phyloP scores from a whole-genome alignment of 2,888 invertebrate genomes.

The Callyntrura guangdongensis region DNA sequence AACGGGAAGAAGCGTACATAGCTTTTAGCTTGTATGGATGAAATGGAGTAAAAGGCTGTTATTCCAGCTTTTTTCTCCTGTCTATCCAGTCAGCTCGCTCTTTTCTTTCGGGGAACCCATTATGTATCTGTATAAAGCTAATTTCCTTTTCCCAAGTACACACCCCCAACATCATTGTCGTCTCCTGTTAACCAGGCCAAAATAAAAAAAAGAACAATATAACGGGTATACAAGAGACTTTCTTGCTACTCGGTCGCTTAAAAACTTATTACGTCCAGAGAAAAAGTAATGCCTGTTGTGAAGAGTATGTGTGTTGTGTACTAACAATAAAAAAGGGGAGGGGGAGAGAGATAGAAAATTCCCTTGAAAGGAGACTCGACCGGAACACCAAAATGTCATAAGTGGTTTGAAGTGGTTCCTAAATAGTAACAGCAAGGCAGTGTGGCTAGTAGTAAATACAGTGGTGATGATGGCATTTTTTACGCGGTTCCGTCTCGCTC shows the following conservation, averaged over 20 bases:
- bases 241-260: neutral
- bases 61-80: slow-evolving; percentile 34
- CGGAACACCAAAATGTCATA: slow-evolving; percentile 77
- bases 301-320: slow-evolving; percentile 8
- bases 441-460: neutral
- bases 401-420: slow-evolving; percentile 74
- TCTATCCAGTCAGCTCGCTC: neutral
- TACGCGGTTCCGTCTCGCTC: neutral
- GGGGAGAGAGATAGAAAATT: slow-evolving; percentile 5
- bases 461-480: neutral
- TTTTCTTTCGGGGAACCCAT: slow-evolving; percentile 10
- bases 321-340: neutral
- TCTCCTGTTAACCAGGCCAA: neutral
- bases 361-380: slow-evolving; percentile 62
- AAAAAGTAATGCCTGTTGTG: neutral
- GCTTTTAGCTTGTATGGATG: neutral
- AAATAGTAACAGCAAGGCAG: slow-evolving; percentile 5
- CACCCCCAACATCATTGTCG: slow-evolving; percentile 38
- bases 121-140: slow-evolving; percentile 57
- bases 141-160: slow-evolving; percentile 54
- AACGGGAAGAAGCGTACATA: neutral
- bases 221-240: slow-evolving; percentile 28
- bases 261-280: slow-evolving; percentile 52
- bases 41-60: slow-evolving; percentile 23
- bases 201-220: neutral